These are phyloP conservation scores for Drosophila robusta DNA, from an alignment of 2,888 invertebrate species.

Conservation along the genomic window DNA sequence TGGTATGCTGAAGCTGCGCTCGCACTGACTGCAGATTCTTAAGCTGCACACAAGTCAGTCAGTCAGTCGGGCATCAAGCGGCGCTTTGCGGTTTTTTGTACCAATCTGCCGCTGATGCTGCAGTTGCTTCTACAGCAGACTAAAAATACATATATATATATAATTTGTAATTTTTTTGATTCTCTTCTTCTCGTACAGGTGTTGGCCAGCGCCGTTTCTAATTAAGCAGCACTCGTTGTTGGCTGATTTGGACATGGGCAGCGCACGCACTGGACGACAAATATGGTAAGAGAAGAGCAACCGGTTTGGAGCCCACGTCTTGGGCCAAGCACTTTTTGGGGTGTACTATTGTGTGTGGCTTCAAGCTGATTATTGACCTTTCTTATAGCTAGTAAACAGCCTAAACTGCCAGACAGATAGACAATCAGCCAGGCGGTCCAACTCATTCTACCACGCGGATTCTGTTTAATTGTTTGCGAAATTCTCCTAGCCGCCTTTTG, in stretches of 20 bases:
- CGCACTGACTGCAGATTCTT: conserved; percentile 46
- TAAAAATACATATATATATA: conserved; percentile 7
- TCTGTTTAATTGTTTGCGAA: conserved; percentile 72
- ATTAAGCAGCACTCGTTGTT: conserved; percentile 70
- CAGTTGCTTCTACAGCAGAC: conserved; percentile 21
- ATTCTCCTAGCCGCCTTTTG: conserved; percentile 64
- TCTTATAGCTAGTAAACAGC: conserved; percentile 60
- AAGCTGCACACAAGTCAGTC: conserved; percentile 62
- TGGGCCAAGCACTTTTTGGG: conserved; percentile 33
- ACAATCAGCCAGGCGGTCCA: conserved; percentile 5
- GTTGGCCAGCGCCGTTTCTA: conserved; percentile 71
- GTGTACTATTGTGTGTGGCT: conserved; percentile 47
- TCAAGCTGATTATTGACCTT: conserved; percentile 72
- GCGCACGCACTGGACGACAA: conserved; percentile 44
- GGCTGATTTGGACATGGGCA: conserved; percentile 36
- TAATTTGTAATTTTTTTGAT: conserved; percentile 10
- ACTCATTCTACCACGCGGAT: conserved; percentile 13
- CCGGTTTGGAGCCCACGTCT: conserved; percentile 39
- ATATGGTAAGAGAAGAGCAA: conserved; percentile 45
- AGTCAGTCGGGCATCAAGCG: conserved; percentile 78
- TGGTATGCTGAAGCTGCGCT: conserved; percentile 43
- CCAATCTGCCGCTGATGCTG: conserved; percentile 11
- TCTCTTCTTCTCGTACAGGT: conserved; percentile 60
- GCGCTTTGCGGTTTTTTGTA: conserved; percentile 70
- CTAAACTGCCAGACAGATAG: conserved; percentile 21